Conservation (phyloP, 2,113 vertebrate species). For the Malaclemys terrapin region DNA sequence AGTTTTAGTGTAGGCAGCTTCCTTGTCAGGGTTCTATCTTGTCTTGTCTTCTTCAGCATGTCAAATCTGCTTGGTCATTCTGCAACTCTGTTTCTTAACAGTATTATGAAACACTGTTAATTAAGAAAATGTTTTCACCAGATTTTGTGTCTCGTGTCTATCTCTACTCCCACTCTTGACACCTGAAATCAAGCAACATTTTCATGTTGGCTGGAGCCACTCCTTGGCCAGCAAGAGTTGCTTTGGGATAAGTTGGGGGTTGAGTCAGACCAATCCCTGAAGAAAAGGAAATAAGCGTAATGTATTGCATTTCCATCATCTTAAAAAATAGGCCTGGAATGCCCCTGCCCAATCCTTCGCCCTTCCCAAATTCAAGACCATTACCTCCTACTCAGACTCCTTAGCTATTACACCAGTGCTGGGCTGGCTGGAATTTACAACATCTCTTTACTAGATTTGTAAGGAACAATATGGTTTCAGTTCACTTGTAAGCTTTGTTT, state of each 20-base stretch:
- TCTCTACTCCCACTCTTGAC: neutral
- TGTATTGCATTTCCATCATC: neutral
- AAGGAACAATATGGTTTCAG: neutral
- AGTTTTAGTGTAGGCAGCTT: neutral
- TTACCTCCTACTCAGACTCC: conserved; percentile 27
- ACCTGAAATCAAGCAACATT: accelerated
- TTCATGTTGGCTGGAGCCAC: neutral
- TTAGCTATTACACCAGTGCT: neutral
- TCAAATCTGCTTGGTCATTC: neutral
- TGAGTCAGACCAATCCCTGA: neutral
- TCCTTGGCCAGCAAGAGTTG: neutral
- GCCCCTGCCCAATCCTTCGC: neutral
- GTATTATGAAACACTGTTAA: neutral
- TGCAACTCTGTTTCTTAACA: neutral
- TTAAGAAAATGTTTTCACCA: neutral
- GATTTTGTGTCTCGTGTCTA: accelerated
- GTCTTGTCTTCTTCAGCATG: neutral
- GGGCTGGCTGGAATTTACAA: neutral
- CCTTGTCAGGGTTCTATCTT: neutral
- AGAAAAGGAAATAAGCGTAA: neutral
- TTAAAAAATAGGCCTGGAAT: conserved; percentile 21
- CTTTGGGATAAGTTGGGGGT: neutral
- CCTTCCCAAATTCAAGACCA: conserved; percentile 35
- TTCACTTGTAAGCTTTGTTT: neutral
- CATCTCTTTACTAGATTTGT: neutral